Evolutionary conservation across 37 sponge, comb jelly and placozoan genomes (phyloP).

Genomic region (Halichondria panicea): DNA sequence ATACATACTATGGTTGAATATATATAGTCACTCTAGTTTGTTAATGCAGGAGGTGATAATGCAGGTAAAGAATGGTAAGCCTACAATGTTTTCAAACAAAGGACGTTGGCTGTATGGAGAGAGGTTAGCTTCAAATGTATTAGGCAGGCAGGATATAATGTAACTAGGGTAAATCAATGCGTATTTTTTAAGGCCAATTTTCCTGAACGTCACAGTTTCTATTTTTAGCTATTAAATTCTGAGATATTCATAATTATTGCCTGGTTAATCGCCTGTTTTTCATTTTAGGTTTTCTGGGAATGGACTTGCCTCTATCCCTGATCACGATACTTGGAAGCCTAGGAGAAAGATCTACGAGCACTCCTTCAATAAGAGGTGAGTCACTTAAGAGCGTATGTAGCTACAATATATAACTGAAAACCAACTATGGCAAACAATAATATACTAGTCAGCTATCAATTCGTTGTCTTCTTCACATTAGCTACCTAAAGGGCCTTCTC

Average conservation of each 20-base stretch:
- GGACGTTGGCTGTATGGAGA: background rate
- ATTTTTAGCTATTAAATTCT: no score
- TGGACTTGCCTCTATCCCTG: no score
- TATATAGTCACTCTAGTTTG: no score
- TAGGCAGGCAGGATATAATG: no score
- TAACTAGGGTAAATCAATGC: no score
- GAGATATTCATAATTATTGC: no score
- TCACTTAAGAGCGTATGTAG: no score
- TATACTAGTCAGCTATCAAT: no score
- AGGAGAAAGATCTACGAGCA: conserved; percentile 8
- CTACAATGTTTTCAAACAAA: background rate
- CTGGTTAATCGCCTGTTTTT: no score
- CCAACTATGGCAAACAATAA: no score
- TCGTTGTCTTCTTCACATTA: no score
- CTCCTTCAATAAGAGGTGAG: conserved; percentile 5
- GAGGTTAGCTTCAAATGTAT: background rate
- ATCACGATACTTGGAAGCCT: conserved; percentile 17
- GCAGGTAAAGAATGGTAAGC: background rate
- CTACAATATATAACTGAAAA: background rate
- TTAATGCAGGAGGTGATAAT: background rate
- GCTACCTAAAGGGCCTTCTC: background rate
- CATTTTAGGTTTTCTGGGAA: background rate
- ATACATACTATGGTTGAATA: no score
- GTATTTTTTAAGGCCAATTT: background rate
- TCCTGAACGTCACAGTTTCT: background rate